Base-by-base conservation (phyloP, 2,888 invertebrate species). In the Cephalotes varians region DNA sequence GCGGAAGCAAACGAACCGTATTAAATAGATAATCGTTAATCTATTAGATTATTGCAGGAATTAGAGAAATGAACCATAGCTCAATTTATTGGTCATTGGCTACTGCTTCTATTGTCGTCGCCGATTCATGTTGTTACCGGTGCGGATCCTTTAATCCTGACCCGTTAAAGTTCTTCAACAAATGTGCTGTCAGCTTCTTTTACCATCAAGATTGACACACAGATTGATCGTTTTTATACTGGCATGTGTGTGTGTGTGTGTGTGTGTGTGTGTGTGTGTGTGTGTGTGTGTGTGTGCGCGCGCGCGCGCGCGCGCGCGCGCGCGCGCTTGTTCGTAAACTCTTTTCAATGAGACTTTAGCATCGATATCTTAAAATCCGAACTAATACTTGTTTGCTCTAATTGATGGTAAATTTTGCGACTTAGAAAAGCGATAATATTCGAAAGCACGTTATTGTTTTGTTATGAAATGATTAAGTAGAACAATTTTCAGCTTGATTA, bases 1-100 rank as follows among this genome's bases (percentile, higher is more conserved):
- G 25, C 69, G 77, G 76, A 87, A 86, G 89, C 88, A 91, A 94
- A 93, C 94, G 93, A 94, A 92, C 90, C 94, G 93, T 65, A 64
- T 25, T 94, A 94, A 94, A 93, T 91, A 94, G 92, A 94, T 94
- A 94, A 94, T 94, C 93, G 93, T 93, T 90, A 94, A 94, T 94
- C 94, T 93, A 94, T 94, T 94, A 93, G 94, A 93, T 93, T 94
- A 93, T 94, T 94, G 93, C 91, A 91, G 92, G 94, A 91, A 94
- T 94, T 94, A 94, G 94, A 93, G 94, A 94, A 94, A 94, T 93
- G 94, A 94, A 93, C 92, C 94, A 87, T 92, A 86, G 90, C 72
- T 90, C 94, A 94, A 94, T 94, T 94, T 94, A 93, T 94, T 93
- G 93, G 92, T 94, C 93, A 92, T 93, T 85, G 79, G 89, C 91